A percentile compares a stretch with the other conserved stretches of the same genome.
Evolutionary conservation across 2,888 invertebrate genomes (phyloP).

Genomic region (Chalcosyrphus nemorum): DNA sequence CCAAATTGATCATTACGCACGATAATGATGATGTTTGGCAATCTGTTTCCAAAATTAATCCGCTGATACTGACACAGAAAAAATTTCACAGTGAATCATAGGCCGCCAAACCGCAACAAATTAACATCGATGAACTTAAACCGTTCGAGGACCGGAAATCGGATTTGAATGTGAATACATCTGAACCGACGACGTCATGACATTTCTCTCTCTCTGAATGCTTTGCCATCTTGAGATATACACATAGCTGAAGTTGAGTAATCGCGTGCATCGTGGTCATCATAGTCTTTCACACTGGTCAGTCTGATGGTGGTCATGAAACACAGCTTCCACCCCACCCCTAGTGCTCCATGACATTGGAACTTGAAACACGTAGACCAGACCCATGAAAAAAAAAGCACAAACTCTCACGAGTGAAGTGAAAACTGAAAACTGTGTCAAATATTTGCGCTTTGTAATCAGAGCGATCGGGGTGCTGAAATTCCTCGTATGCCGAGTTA

Average conservation of each 20-base stretch:
- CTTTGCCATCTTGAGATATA: slow-evolving; percentile 3
- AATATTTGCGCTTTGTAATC: neutral
- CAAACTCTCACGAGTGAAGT: neutral
- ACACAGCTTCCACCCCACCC: neutral
- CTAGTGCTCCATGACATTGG: neutral
- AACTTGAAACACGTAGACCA: neutral
- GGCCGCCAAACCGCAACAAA: slow-evolving; percentile 29
- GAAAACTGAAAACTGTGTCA: slow-evolving; percentile 15
- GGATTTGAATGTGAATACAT: slow-evolving; percentile 7
- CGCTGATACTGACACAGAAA: slow-evolving; percentile 2
- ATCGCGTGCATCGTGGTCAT: slow-evolving; percentile 18
- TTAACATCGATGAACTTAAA: neutral
- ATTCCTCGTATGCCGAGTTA: slow-evolving; percentile 23
- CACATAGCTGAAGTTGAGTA: slow-evolving; percentile 12
- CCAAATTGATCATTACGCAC: neutral
- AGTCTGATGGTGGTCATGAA: neutral
- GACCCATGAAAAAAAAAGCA: neutral
- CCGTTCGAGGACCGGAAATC: slow-evolving; percentile 24
- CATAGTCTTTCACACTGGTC: neutral
- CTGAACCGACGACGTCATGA: slow-evolving; percentile 20
- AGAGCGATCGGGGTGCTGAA: slow-evolving; percentile 15
- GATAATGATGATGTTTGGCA: neutral
- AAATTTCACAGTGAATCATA: slow-evolving; percentile 41
- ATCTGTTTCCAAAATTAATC: neutral
- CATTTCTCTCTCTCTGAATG: slow-evolving; percentile 2